phyloP scores from a whole-genome alignment of 2,888 invertebrate genomes.

The Pteria penguin region DNA sequence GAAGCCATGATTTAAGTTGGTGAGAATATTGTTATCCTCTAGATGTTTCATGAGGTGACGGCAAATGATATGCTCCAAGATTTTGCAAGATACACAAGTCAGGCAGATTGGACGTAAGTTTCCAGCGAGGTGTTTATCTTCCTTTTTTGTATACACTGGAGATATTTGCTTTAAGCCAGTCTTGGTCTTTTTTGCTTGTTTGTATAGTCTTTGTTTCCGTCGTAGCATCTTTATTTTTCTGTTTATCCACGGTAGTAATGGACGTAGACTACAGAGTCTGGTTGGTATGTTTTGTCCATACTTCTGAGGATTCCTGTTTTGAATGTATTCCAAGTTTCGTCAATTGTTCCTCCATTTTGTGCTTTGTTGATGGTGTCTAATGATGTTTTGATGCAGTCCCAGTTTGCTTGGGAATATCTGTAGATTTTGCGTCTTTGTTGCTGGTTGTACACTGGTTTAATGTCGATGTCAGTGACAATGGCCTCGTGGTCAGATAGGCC shows the following conservation, averaged over 20 bases:
- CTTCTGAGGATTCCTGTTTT: too few relatives aligned
- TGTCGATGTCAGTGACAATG: background rate
- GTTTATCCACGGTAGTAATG: too few relatives aligned
- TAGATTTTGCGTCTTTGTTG: background rate
- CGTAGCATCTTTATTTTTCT: too few relatives aligned
- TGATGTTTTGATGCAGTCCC: background rate
- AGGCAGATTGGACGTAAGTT: constrained; percentile 44
- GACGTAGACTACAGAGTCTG: background rate
- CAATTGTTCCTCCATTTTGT: too few relatives aligned
- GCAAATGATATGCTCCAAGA: constrained; percentile 1
- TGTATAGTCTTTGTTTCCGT: too few relatives aligned
- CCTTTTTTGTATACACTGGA: constrained; percentile 42
- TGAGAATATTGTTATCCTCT: constrained; percentile 20
- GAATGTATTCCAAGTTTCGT: too few relatives aligned
- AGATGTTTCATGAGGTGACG: constrained; percentile 9
- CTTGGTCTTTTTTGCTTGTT: too few relatives aligned
- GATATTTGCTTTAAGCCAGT: constrained; percentile 43
- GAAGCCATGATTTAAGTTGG: too few relatives aligned
- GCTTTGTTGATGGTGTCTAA: background rate
- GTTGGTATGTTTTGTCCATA: background rate
- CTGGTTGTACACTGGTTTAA: background rate
- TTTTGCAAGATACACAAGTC: background rate
- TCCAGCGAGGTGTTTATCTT: constrained; percentile 32
- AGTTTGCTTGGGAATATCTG: background rate
- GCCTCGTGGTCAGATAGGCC: background rate